phyloP scores from a whole-genome alignment of 2,888 invertebrate species.

The Daptonema setosum region DNA sequence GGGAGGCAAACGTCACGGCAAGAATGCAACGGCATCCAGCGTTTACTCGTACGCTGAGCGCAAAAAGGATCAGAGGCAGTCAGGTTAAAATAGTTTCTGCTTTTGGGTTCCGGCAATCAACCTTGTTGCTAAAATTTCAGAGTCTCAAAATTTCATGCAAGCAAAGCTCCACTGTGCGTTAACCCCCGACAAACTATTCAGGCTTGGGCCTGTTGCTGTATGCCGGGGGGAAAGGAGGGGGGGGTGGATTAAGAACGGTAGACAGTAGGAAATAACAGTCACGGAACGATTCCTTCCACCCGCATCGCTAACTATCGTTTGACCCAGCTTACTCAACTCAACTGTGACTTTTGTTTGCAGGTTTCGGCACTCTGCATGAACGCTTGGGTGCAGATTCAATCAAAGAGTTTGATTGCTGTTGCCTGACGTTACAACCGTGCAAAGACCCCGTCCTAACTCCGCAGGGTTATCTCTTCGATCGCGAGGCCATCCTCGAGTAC shows the following conservation, averaged over 20 bases:
- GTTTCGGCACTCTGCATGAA: constrained; percentile 46
- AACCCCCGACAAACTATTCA: too few relatives aligned
- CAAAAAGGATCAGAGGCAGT: constrained; percentile 64
- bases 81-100: too few relatives aligned
- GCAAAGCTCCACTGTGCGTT: too few relatives aligned
- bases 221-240: too few relatives aligned
- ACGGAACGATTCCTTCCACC: too few relatives aligned
- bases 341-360: too few relatives aligned
- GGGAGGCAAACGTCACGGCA: constrained; percentile 54
- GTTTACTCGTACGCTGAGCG: constrained; percentile 96
- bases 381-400: constrained; percentile 81
- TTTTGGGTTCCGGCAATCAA: not conserved
- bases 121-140: constrained; percentile 5
- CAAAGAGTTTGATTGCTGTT: constrained; percentile 90
- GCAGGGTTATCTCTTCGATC: constrained; percentile 60
- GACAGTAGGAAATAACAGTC: too few relatives aligned
- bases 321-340: not conserved
- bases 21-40: constrained; percentile 91
- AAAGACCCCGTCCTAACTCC: constrained; percentile 64
- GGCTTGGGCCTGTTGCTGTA: too few relatives aligned
- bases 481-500: constrained; percentile 83
- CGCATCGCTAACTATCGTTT: constrained; percentile 2
- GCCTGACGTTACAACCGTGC: constrained; percentile 83
- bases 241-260: too few relatives aligned
- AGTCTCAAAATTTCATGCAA: too few relatives aligned